Conservation (phyloP, 2,113 vertebrate species). For the Crotalus helleri region DNA sequence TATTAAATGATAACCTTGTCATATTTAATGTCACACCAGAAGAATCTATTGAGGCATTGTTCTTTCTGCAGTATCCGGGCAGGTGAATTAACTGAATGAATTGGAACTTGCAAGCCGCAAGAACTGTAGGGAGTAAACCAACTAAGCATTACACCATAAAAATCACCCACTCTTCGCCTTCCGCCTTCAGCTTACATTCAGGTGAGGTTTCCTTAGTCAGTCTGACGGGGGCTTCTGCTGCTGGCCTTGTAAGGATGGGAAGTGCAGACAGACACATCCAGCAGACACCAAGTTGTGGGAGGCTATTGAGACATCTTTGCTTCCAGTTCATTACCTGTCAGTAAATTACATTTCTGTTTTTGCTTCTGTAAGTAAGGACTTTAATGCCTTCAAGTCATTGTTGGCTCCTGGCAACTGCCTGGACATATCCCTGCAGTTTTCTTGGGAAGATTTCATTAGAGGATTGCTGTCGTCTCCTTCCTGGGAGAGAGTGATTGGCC, state of each 20-base stretch:
- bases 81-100: constrained; percentile 51
- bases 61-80: constrained; percentile 40
- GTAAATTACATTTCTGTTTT: not conserved
- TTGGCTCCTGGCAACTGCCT: not conserved
- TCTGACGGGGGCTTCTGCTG: not conserved
- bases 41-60: constrained; percentile 54
- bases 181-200: not conserved
- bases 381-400: not conserved
- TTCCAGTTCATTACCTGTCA: not conserved
- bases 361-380: not conserved
- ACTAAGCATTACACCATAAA: not conserved
- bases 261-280: not conserved
- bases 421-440: not conserved
- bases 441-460: not conserved
- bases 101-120: constrained; percentile 30
- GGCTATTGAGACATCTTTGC: not conserved
- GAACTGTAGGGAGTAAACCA: not conserved
- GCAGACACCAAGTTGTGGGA: too few relatives aligned
- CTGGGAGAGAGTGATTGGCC: not conserved
- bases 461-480: not conserved
- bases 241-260: not conserved
- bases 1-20: constrained; percentile 69
- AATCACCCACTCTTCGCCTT: not conserved
- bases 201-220: not conserved
- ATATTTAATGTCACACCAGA: constrained; percentile 62